phyloP scores from a whole-genome alignment of 1,140 invertebrate genomes.

The Solenopsis invicta region DNA sequence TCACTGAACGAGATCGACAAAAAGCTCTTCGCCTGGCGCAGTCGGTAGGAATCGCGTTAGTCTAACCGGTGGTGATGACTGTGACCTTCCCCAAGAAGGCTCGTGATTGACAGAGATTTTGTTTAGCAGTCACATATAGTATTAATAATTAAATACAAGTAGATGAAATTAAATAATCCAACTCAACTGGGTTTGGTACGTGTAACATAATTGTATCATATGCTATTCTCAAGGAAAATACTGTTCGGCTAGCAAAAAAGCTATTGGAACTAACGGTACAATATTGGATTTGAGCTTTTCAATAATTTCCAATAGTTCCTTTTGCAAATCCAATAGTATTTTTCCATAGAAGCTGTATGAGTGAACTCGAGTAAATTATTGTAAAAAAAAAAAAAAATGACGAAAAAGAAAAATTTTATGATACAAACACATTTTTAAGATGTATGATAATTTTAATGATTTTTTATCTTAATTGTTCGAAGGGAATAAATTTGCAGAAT shows the following conservation, averaged over 20 bases:
- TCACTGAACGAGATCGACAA: conserved; percentile 17
- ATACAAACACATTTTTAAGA: neutral
- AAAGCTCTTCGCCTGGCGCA: neutral
- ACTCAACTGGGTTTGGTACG: neutral
- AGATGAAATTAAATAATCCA: neutral
- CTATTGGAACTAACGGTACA: too few relatives aligned
- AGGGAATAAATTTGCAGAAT: neutral
- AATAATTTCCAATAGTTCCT: too few relatives aligned
- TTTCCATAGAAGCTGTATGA: too few relatives aligned
- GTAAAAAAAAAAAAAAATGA: neutral
- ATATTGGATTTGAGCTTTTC: too few relatives aligned
- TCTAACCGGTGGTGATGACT: neutral
- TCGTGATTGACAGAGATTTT: neutral
- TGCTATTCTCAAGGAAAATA: too few relatives aligned
- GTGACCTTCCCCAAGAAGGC: neutral
- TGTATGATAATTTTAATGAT: too few relatives aligned
- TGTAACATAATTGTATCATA: neutral
- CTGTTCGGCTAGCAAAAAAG: too few relatives aligned
- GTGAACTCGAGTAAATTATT: neutral
- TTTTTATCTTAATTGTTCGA: neutral
- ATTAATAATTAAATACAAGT: neutral
- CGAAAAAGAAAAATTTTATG: neutral
- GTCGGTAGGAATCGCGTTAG: neutral
- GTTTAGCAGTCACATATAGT: neutral
- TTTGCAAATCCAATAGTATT: too few relatives aligned